Evolutionary conservation across 1,140 invertebrate genomes (phyloP).

Genomic region (Nebria ingens): DNA sequence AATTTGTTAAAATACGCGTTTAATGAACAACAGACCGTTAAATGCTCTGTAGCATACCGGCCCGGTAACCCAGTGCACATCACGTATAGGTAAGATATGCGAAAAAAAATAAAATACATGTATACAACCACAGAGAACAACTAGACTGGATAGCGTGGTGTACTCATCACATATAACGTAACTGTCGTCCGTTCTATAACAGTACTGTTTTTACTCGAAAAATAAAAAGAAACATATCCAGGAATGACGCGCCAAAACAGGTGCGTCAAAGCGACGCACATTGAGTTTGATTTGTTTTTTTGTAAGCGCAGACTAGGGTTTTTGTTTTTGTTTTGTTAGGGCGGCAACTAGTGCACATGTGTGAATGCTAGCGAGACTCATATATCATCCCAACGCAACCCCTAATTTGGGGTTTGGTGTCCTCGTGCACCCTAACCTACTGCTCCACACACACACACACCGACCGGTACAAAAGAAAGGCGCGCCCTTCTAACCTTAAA

Average conservation of each 20-base stretch:
- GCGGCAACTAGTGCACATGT: neutral
- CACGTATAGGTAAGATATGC: too few relatives aligned
- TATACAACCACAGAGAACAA: too few relatives aligned
- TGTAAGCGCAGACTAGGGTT: neutral
- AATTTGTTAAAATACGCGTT: too few relatives aligned
- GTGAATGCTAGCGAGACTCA: neutral
- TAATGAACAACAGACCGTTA: too few relatives aligned
- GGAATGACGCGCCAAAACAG: neutral
- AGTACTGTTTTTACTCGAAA: too few relatives aligned
- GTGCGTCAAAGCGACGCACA: neutral
- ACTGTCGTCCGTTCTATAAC: neutral
- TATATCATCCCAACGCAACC: conserved; percentile 4
- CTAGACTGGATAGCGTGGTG: neutral
- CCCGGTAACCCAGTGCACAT: neutral
- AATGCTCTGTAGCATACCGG: too few relatives aligned
- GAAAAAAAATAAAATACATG: too few relatives aligned
- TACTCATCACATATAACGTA: too few relatives aligned
- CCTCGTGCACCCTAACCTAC: neutral
- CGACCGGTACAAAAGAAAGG: conserved; percentile 5
- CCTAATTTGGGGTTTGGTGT: conserved; percentile 2
- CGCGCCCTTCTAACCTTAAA: conserved; percentile 7
- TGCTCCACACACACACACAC: too few relatives aligned
- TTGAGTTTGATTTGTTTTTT: neutral
- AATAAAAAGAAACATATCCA: neutral
- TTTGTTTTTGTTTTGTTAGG: neutral